Percentiles rank a stretch among this genome's conserved stretches.
Evolutionary conservation across 2,113 vertebrate genomes (phyloP).

Genomic region (Spermophilus dauricus): DNA sequence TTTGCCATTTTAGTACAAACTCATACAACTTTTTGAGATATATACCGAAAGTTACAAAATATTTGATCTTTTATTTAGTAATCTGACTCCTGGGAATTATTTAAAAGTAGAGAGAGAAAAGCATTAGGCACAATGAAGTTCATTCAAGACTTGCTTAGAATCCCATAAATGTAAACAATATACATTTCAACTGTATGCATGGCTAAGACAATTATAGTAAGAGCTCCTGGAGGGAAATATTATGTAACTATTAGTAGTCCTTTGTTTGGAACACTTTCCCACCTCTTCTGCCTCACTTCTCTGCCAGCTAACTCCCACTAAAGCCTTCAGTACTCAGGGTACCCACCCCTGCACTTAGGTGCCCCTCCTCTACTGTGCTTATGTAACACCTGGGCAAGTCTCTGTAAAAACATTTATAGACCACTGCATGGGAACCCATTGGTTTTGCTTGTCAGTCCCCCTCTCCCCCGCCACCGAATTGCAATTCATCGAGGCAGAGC

Average conservation of each 20-base stretch:
- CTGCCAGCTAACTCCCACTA: slow-evolving; percentile 60
- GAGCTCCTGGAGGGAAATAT: slow-evolving; percentile 53
- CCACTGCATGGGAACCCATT: not conserved
- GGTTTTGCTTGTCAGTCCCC: not conserved
- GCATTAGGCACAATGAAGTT: not conserved
- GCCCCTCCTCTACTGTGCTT: slow-evolving; percentile 9
- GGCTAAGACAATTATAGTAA: slow-evolving; percentile 62
- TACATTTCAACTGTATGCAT: not conserved
- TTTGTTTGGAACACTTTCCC: slow-evolving; percentile 72
- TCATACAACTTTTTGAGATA: not conserved
- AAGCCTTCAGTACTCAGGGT: slow-evolving; percentile 47
- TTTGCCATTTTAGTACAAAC: not conserved
- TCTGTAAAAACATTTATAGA: not conserved
- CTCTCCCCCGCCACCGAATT: not conserved
- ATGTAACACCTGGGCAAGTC: slow-evolving; percentile 45
- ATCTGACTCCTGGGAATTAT: not conserved
- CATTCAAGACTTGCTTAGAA: not conserved
- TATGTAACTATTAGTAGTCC: slow-evolving; percentile 66
- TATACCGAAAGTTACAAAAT: slow-evolving; percentile 54
- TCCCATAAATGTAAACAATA: slow-evolving; percentile 30
- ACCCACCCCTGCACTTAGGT: slow-evolving; percentile 2
- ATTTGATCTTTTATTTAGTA: not conserved
- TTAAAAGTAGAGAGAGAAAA: not conserved
- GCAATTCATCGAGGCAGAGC: not conserved
- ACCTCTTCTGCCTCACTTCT: slow-evolving; percentile 55